Conservation (phyloP, 2,888 invertebrate genomes). For the Callyntrura guangdongensis region DNA sequence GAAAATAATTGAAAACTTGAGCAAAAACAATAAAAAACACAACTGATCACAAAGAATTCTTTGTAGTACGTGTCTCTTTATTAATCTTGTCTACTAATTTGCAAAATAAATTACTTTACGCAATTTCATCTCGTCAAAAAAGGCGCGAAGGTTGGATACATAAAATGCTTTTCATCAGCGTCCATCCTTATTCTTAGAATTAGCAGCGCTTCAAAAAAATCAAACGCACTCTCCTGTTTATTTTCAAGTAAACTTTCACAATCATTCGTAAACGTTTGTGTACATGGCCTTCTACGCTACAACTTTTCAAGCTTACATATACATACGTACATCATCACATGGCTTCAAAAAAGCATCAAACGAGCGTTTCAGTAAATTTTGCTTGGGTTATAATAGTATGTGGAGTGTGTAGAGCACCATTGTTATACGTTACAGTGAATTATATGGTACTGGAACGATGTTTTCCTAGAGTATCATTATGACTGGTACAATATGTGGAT, state of each 20-base stretch:
- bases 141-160: no score
- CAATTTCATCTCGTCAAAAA: not conserved
- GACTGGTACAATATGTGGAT: conserved; percentile 8
- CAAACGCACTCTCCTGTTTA: no score
- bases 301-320: no score
- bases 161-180: no score
- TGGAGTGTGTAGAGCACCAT: not conserved
- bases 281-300: no score
- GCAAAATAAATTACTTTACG: not conserved
- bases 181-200: no score
- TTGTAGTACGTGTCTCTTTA: not conserved
- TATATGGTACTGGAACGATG: not conserved
- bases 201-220: not conserved
- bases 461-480: not conserved
- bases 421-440: not conserved
- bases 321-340: no score
- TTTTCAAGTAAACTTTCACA: not conserved
- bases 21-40: conserved; percentile 49
- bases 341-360: not conserved
- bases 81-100: not conserved
- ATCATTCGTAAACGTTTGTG: no score
- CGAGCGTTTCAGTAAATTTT: not conserved
- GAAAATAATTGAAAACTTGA: conserved; percentile 40
- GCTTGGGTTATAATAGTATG: not conserved
- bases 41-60: conserved; percentile 66